Evolutionary conservation across 92 coral and sea anemone species (phyloP).

Genomic region (Montipora capitata): DNA sequence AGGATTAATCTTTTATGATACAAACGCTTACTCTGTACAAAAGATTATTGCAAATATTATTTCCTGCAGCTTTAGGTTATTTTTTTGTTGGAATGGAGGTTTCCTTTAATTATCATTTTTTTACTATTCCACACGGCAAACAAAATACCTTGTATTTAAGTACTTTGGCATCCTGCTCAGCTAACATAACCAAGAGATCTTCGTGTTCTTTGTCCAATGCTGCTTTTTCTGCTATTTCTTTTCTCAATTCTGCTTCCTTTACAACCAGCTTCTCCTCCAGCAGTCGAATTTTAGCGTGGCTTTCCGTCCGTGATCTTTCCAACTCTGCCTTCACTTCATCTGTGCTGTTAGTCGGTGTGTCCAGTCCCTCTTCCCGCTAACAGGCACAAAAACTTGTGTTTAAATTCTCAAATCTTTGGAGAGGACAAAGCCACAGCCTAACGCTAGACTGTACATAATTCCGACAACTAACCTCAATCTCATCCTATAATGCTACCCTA

Average conservation of each 20-base stretch:
- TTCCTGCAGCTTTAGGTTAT: no score
- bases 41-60: no score
- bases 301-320: constrained; percentile 44
- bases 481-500: no score
- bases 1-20: no score
- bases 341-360: constrained; percentile 55
- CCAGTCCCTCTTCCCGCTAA: constrained; percentile 47
- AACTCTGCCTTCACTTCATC: constrained; percentile 60
- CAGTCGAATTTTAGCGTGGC: constrained; percentile 62
- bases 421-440: no score
- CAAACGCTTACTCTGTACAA: no score
- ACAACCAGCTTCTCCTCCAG: constrained; percentile 80
- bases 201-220: constrained; percentile 84
- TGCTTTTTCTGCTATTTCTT: constrained; percentile 73
- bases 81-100: no score
- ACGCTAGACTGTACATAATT: no score
- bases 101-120: no score
- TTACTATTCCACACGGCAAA: no score
- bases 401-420: neutral
- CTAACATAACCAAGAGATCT: constrained; percentile 90
- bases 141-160: constrained; percentile 82
- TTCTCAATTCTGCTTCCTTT: constrained; percentile 54
- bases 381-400: neutral
- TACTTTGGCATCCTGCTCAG: constrained; percentile 89
- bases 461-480: no score